Evolutionary conservation across 2,888 invertebrate genomes (phyloP), one percentile per base, ranked within the genome.

Genomic region (Lagria hirta): DNA sequence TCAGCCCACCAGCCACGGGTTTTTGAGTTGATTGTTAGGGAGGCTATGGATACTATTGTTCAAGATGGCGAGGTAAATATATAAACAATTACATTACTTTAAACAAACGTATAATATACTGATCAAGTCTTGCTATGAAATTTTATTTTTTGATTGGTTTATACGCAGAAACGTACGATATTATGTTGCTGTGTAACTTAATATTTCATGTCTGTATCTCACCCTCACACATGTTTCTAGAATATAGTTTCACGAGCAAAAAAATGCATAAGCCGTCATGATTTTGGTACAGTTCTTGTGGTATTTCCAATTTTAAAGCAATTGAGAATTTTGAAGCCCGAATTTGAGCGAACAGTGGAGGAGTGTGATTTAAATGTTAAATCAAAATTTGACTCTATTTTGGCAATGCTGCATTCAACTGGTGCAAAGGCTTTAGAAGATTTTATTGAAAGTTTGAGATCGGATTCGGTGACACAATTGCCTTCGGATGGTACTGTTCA

Each of bases 401-500:
- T 88, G 12, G 83, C 83, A 47, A 84, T 83, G 33, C 71, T 89
- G 8, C 86, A 88, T 57, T 76, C 81, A 41, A 88, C 88, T 4
- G 94, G 93, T 42, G 81, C 88, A 18, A 89, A 88, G 69, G 89
- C 91, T 4, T 71, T 96, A 56, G 95, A 96, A 67, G 94, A 94
- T 65, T 96, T 96, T 71, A 82, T 93, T 44, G 95, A 95, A 63
- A 90, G 87, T 45, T 82, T 96, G 16, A 79, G 88, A 49, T 78
- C 78, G 13, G 91, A 91, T 68, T 76, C 78, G 29, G 86, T 85
- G 52, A 82, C 84, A 43, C 85, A 86, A 60, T 82, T 97, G 63
- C 95, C 98, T 0, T 88, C 86, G 66, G 99, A 99, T 76, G 99
- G 98, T 45, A 99, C 98, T 0, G 98, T 98, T 17, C 97, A 97